Evolutionary conservation across 2,797 vertebrate genomes (phyloP).

Genomic region (Yasuhikotakia modesta): DNA sequence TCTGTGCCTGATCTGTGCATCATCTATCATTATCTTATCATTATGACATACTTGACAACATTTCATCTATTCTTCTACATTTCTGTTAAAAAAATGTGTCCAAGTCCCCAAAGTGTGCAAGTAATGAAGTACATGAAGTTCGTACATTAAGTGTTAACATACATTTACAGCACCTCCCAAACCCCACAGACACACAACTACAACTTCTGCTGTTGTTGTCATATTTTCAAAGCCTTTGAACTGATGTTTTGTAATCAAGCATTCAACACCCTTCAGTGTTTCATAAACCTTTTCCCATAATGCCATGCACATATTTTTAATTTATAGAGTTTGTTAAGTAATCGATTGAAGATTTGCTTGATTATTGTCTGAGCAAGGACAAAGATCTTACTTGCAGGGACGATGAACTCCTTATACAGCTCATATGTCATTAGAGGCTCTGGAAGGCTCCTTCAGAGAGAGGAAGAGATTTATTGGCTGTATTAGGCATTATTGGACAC

Average conservation of each 20-base stretch:
- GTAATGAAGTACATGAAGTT: background rate
- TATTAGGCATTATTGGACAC: slow-evolving; percentile 76
- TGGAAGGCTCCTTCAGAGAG: slow-evolving; percentile 86
- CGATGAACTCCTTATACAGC: slow-evolving; percentile 93
- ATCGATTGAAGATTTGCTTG: slow-evolving; percentile 21
- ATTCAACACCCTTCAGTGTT: background rate
- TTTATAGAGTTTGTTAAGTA: slow-evolving; percentile 22
- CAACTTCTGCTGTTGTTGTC: background rate
- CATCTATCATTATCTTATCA: no score
- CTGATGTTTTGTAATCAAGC: background rate
- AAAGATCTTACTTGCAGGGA: slow-evolving; percentile 88
- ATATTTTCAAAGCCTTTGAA: background rate
- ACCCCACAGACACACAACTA: background rate
- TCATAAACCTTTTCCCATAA: slow-evolving; percentile 10
- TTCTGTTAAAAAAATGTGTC: no score
- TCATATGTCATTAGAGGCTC: slow-evolving; percentile 97
- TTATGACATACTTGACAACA: no score
- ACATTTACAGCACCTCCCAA: background rate
- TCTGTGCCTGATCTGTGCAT: background rate
- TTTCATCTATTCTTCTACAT: no score
- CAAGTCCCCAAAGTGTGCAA: no score
- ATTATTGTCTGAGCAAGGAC: slow-evolving; percentile 28
- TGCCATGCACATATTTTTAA: slow-evolving; percentile 1
- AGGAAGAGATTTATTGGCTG: slow-evolving; percentile 65
- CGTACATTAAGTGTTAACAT: background rate